A percentile compares a stretch with the other conserved stretches of the same genome.
Evolutionary conservation across 37 sponge, comb jelly and placozoan genomes (phyloP).

Genomic region (Spongia lamella): DNA sequence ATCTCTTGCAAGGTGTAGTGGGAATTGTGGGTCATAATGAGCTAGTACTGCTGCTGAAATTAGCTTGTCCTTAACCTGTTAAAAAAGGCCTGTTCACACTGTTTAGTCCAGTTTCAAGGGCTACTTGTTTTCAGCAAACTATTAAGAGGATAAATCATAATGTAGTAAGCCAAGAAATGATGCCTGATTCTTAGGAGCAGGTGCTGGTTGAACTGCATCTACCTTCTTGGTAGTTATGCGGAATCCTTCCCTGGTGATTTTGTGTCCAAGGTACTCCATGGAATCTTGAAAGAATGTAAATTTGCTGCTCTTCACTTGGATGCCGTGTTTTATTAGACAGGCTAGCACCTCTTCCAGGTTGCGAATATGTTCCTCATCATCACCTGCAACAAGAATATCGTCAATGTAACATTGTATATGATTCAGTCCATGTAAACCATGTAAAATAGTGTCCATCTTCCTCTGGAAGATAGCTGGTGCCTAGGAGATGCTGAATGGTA

Average conservation of each 20-base stretch:
- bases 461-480: slow-evolving; percentile 41
- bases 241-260: slow-evolving; percentile 14
- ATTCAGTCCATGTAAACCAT: slow-evolving; percentile 20
- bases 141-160: slow-evolving; percentile 19
- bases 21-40: slow-evolving; percentile 22
- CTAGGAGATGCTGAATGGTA: slow-evolving; percentile 33
- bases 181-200: slow-evolving; percentile 6
- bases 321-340: background rate
- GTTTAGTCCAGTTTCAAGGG: slow-evolving; percentile 7
- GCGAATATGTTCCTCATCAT: slow-evolving; percentile 3
- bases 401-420: slow-evolving; percentile 4
- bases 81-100: slow-evolving; percentile 9
- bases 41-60: slow-evolving; percentile 6
- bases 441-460: slow-evolving; percentile 25
- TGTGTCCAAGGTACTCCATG: slow-evolving; percentile 27
- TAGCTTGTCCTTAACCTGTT: slow-evolving; percentile 13
- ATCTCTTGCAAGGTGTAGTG: slow-evolving; percentile 24
- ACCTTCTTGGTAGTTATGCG: background rate
- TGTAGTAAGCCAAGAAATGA: slow-evolving; percentile 14
- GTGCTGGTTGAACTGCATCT: slow-evolving; percentile 9
- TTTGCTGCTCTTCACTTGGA: slow-evolving; percentile 4
- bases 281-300: slow-evolving; percentile 4
- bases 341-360: slow-evolving; percentile 6
- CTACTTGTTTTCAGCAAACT: slow-evolving; percentile 7
- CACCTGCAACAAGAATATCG: slow-evolving; percentile 16